These are phyloP conservation scores for Pandemis heparana DNA, from an alignment of 2,888 invertebrate genomes.

Conservation along the genomic window DNA sequence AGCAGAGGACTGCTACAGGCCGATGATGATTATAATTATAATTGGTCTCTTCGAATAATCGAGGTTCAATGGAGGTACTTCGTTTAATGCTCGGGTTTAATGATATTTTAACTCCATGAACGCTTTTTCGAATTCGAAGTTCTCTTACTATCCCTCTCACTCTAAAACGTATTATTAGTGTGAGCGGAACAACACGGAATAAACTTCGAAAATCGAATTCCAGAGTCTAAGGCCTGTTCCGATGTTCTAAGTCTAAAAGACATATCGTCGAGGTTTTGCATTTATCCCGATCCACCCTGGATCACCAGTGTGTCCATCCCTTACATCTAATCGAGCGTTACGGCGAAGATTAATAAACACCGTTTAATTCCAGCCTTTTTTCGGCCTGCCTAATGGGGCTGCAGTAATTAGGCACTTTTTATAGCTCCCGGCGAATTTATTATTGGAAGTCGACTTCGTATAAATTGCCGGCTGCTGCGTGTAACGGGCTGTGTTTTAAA, in stretches of 20 bases:
- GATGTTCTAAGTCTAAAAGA: background rate
- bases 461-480: conserved; percentile 60
- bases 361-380: conserved; percentile 83
- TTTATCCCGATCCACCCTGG: conserved; percentile 1
- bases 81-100: no score
- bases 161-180: no score
- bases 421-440: conserved; percentile 67
- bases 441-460: conserved; percentile 66
- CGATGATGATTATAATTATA: no score
- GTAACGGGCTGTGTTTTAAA: conserved; percentile 21
- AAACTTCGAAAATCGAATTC: no score
- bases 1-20: no score
- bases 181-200: no score
- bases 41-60: no score
- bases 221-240: background rate
- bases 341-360: conserved; percentile 80
- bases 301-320: conserved; percentile 57
- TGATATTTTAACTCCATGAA: no score
- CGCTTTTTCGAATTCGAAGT: no score
- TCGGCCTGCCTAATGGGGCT: conserved; percentile 80
- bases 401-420: conserved; percentile 79
- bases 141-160: no score
- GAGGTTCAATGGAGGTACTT: no score
- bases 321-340: conserved; percentile 76
- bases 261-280: background rate